phyloP scores from a whole-genome alignment of 2,797 vertebrate genomes.

The Phoebastria nigripes region DNA sequence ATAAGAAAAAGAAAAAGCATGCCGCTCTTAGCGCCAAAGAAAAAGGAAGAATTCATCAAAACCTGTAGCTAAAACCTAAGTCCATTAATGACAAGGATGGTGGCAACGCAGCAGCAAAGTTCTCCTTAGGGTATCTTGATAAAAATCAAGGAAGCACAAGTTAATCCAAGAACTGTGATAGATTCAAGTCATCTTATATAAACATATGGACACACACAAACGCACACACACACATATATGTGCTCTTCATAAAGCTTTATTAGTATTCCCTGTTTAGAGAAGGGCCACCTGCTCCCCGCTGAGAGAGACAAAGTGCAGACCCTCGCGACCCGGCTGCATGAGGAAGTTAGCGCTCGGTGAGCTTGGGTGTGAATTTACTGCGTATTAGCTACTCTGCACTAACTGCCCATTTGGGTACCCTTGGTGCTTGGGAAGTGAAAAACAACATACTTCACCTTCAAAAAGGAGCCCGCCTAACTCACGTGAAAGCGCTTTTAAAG shows the following conservation, averaged over 20 bases:
- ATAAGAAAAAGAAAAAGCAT: background rate
- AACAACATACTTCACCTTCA: background rate
- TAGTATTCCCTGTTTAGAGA: background rate
- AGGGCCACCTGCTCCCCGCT: slow-evolving; percentile 35
- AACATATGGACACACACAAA: background rate
- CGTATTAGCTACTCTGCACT: background rate
- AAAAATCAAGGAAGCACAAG: background rate
- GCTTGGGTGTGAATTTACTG: slow-evolving; percentile 23
- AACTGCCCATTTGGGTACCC: background rate
- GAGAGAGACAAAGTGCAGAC: slow-evolving; percentile 37
- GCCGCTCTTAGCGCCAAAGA: background rate
- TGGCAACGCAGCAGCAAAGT: background rate
- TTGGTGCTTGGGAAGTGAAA: background rate
- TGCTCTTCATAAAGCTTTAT: background rate
- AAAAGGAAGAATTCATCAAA: background rate
- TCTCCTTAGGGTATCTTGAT: background rate
- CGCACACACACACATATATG: background rate
- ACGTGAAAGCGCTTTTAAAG: background rate
- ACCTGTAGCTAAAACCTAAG: background rate
- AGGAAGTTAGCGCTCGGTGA: background rate
- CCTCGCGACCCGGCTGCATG: accelerated
- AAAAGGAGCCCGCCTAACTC: background rate
- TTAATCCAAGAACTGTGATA: background rate
- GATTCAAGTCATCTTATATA: background rate
- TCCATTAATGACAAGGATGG: background rate